Percentiles rank a stretch among this genome's conserved stretches.
Evolutionary conservation across 2,888 invertebrate genomes (phyloP).

Genomic region (Pheosia tremula): DNA sequence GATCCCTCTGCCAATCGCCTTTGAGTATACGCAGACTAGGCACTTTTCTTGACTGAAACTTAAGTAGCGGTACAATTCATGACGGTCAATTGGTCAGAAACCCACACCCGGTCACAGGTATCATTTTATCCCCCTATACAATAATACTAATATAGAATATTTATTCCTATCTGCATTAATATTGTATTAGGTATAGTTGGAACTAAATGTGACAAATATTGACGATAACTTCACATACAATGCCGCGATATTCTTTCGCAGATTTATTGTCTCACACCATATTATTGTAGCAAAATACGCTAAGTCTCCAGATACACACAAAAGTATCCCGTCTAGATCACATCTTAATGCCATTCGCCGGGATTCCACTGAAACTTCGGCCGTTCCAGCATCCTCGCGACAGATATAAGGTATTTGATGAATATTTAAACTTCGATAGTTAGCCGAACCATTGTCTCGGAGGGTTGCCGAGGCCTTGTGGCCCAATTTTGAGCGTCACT

Average conservation of each 20-base stretch:
- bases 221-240: no score
- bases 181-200: no score
- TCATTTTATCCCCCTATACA: no score
- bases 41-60: conserved; percentile 8
- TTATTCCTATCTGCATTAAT: no score
- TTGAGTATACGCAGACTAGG: conserved; percentile 30
- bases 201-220: no score
- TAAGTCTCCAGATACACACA: background rate
- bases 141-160: no score
- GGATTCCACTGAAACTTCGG: conserved; percentile 38
- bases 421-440: conserved; percentile 47
- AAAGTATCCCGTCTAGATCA: conserved; percentile 34
- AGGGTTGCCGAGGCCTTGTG: conserved; percentile 30
- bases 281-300: no score
- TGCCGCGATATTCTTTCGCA: no score
- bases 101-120: no score
- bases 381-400: conserved; percentile 33
- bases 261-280: no score
- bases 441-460: conserved; percentile 31
- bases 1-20: conserved; percentile 43
- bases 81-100: no score
- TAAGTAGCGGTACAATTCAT: no score
- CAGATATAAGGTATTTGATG: conserved; percentile 46
- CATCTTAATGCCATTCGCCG: conserved; percentile 35
- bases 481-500: conserved; percentile 18